These are phyloP conservation scores for Eilema griseolum DNA, from an alignment of 2,888 invertebrate species.

Conservation along the genomic window DNA sequence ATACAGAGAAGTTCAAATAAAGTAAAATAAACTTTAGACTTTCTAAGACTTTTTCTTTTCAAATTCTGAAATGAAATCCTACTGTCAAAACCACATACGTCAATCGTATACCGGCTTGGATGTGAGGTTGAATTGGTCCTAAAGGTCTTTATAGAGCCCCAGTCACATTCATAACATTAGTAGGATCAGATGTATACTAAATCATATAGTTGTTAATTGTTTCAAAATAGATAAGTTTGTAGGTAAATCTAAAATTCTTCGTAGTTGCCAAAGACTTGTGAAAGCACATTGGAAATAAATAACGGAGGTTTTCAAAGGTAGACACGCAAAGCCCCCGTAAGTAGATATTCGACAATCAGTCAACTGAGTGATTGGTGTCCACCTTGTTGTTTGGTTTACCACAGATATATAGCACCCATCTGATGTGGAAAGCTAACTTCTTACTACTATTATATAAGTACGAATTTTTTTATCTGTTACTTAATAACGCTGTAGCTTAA, in stretches of 20 bases:
- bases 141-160: too few relatives aligned
- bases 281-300: not conserved
- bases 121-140: too few relatives aligned
- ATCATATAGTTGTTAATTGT: not conserved
- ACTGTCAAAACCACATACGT: too few relatives aligned
- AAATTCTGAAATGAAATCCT: too few relatives aligned
- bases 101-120: too few relatives aligned
- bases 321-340: constrained; percentile 33
- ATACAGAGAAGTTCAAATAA: too few relatives aligned
- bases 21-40: too few relatives aligned
- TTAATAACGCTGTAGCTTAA: too few relatives aligned
- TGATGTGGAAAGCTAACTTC: constrained; percentile 16
- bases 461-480: not conserved
- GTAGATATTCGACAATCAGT: constrained; percentile 47
- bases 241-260: not conserved
- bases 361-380: constrained; percentile 51
- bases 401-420: constrained; percentile 27
- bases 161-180: too few relatives aligned
- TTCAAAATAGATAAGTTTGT: not conserved
- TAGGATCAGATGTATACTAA: not conserved
- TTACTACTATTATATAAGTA: not conserved
- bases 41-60: too few relatives aligned
- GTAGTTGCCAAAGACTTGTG: not conserved
- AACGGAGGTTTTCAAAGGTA: constrained; percentile 17
- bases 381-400: constrained; percentile 27